phyloP scores from a whole-genome alignment of 2,888 invertebrate genomes.

The Drosophila algonquin region DNA sequence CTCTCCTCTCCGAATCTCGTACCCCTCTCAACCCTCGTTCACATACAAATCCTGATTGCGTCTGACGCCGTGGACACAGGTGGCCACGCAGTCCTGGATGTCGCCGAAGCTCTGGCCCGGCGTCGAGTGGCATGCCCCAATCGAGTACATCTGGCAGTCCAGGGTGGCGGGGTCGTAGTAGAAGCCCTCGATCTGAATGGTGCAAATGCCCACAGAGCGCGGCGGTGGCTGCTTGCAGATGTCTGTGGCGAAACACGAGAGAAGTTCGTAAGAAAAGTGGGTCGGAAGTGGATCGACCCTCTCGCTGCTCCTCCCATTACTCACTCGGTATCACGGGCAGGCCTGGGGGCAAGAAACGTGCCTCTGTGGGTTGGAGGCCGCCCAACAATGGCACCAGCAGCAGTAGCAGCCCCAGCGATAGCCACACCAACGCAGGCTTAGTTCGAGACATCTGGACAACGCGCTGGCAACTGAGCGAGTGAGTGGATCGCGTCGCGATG shows the following conservation, averaged over 20 bases:
- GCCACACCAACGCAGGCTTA: constrained; percentile 22
- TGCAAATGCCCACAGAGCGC: constrained; percentile 79
- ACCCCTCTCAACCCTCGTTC: constrained; percentile 56
- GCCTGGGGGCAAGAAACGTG: constrained; percentile 30
- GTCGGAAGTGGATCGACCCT: not conserved
- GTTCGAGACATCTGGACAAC: constrained; percentile 36
- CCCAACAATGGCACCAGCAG: constrained; percentile 26
- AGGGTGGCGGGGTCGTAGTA: constrained; percentile 76
- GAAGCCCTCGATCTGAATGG: constrained; percentile 82
- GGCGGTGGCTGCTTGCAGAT: constrained; percentile 81
- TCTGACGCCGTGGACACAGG: constrained; percentile 75
- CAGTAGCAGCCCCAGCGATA: constrained; percentile 21
- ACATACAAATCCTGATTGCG: constrained; percentile 76
- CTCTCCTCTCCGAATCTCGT: not conserved
- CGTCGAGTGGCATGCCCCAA: constrained; percentile 78
- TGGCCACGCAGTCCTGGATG: constrained; percentile 76
- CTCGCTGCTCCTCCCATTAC: constrained; percentile 31
- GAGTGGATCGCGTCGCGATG: not conserved
- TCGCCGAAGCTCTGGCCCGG: constrained; percentile 82
- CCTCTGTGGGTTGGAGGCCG: constrained; percentile 23
- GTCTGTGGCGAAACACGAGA: constrained; percentile 61
- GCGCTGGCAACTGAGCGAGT: constrained; percentile 36
- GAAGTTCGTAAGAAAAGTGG: not conserved
- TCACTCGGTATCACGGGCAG: constrained; percentile 54
- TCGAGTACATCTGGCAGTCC: constrained; percentile 77